phyloP scores from a whole-genome alignment of 1,140 invertebrate species.

The Trichonephila clavipes region DNA sequence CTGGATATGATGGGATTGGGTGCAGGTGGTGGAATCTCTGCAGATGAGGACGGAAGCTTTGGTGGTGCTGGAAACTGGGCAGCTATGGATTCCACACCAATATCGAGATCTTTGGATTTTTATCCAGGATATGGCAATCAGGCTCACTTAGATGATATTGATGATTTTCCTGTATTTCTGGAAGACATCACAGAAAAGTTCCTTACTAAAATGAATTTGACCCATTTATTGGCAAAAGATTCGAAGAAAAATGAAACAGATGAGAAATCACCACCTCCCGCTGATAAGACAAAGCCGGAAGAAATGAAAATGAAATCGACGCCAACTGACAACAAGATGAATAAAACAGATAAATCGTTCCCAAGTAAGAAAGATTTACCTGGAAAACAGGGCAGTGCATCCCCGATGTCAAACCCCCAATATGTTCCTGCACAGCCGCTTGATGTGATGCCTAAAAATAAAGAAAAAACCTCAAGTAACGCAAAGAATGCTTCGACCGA shows the following conservation, averaged over 20 bases:
- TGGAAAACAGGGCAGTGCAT: not conserved
- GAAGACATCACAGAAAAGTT: conserved; percentile 67
- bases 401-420: not conserved
- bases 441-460: not conserved
- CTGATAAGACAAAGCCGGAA: not conserved
- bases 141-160: conserved; percentile 62
- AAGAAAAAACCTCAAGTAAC: not conserved
- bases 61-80: conserved; percentile 53
- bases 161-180: conserved; percentile 45
- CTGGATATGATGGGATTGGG: conserved; percentile 69
- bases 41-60: not conserved
- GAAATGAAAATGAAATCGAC: not conserved
- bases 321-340: not conserved
- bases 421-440: not conserved
- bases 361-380: no score
- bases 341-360: not conserved
- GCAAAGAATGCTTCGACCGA: not conserved
- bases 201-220: conserved; percentile 56
- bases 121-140: conserved; percentile 71
- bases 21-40: not conserved
- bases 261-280: not conserved
- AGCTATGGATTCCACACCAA: conserved; percentile 32
- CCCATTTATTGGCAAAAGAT: not conserved
- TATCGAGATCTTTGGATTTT: conserved; percentile 66
- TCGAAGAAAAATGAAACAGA: not conserved